Evolutionary conservation across 2,888 invertebrate species (phyloP), one percentile per base, ranked within the genome.

Genomic region (Dione vanillae): DNA sequence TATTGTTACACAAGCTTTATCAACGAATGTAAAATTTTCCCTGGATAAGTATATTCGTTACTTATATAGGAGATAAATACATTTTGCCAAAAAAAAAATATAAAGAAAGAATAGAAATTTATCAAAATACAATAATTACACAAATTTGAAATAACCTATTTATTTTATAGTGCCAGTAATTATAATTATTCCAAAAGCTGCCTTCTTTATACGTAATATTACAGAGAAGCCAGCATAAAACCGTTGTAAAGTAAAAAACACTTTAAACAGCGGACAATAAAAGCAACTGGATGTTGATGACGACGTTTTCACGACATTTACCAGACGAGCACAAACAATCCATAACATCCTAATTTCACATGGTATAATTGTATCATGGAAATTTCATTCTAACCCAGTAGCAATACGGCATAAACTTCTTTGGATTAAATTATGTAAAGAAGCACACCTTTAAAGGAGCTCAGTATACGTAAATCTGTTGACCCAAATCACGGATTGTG

Each of bases 401-500:
- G 2, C 2, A 0, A 14, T 69, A 65, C 12, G 20, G 20, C 35
- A 6, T 12, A 47, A 62, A 58, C 61, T 68, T 2, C 20, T 20
- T 58, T 54, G 27, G 16, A 14, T 10, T 3, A 10, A 67, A 51
- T 43, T 27, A 35, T 52, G 47, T 54, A 51, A 58, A 54, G 54
- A 27, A 10, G 49, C 20, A 35, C 37, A 47, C 65, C 49, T 69
- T 61, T 47, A 65, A 69, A 70, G 58, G 56, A 58, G 47, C 59
- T 62, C 67, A 49, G 69, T 65, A 71, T 68, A 71, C 69, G 67
- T 74, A 70, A 72, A 68, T 70, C 71, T 74, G 73, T 75, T 73
- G 75, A 75, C 75, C 72, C 59, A 72, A 74, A 75, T 74, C 74
- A 72, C 64, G 70, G 69, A 49, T 69, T 54, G 72, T 71, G 72